Conservation (phyloP, 2,113 vertebrate genomes). For the Cichladusa arquata region DNA sequence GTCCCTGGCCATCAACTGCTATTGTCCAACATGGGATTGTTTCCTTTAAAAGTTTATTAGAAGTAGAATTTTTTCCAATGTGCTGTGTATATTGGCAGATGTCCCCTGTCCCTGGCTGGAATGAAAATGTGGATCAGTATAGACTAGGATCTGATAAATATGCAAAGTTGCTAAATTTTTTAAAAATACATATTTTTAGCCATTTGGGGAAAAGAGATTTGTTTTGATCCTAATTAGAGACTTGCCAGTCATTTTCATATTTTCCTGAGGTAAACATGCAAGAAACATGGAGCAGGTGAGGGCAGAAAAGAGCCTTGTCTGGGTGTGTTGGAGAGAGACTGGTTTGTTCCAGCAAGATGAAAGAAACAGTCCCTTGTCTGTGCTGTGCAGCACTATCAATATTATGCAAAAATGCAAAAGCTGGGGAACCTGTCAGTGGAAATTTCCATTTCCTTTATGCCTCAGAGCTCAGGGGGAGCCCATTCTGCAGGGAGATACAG, state of each 20-base stretch:
- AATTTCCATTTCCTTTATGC: conserved; percentile 32
- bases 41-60: neutral
- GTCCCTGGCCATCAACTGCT: neutral
- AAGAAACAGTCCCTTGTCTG: neutral
- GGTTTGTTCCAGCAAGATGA: neutral
- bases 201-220: neutral
- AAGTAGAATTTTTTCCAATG: neutral
- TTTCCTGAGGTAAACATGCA: neutral
- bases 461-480: neutral
- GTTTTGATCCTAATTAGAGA: neutral
- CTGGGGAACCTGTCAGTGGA: conserved; percentile 14
- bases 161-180: rapidly evolving
- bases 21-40: neutral
- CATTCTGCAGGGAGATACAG: neutral
- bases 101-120: neutral
- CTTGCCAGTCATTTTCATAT: neutral
- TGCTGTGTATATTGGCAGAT: neutral
- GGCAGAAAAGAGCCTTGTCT: neutral
- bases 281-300: neutral
- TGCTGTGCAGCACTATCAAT: neutral
- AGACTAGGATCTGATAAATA: neutral
- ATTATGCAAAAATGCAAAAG: conserved; percentile 8
- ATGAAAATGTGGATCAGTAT: neutral
- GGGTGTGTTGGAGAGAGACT: neutral
- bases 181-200: neutral